phyloP scores from a whole-genome alignment of 1,140 invertebrate species.

The Drosophila persimilis region DNA sequence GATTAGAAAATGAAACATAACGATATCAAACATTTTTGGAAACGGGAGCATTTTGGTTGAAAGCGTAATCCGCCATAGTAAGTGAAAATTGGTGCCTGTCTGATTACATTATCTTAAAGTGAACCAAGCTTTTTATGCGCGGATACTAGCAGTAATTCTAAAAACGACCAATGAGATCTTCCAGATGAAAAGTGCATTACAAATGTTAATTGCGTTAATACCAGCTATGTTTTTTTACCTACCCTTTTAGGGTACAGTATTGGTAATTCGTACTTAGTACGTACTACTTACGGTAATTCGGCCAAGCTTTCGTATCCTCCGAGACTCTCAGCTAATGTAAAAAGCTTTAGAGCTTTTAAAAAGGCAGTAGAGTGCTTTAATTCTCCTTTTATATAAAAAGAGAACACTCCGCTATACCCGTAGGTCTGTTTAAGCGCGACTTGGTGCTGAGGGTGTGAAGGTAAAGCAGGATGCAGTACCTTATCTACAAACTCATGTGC shows the following conservation, averaged over 20 bases:
- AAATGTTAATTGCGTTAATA: too few species aligned
- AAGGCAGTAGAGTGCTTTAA: slow-evolving; percentile 91
- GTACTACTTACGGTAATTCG: slow-evolving; percentile 90
- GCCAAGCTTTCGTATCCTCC: slow-evolving; percentile 97
- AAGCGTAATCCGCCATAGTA: too few species aligned
- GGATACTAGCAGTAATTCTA: too few species aligned
- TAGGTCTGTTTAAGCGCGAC: slow-evolving; percentile 92
- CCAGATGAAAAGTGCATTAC: too few species aligned
- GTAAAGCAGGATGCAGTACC: slow-evolving; percentile 93
- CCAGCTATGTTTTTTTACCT: too few species aligned
- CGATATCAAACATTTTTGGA: too few species aligned
- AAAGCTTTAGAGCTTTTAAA: slow-evolving; percentile 90
- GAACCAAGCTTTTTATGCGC: too few species aligned
- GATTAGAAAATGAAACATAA: too few species aligned
- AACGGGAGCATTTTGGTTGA: too few species aligned
- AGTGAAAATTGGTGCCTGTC: too few species aligned
- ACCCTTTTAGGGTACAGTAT: slow-evolving; percentile 5
- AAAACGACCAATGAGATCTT: too few species aligned
- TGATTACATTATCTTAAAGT: too few species aligned
- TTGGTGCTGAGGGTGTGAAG: slow-evolving; percentile 96
- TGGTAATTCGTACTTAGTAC: slow-evolving; percentile 4
- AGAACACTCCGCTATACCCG: slow-evolving; percentile 96
- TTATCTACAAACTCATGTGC: slow-evolving; percentile 89
- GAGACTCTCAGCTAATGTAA: slow-evolving; percentile 96
- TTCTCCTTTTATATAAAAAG: slow-evolving; percentile 94